Conservation (phyloP, 2,797 vertebrate species). For the Bradypodion pumilum region DNA sequence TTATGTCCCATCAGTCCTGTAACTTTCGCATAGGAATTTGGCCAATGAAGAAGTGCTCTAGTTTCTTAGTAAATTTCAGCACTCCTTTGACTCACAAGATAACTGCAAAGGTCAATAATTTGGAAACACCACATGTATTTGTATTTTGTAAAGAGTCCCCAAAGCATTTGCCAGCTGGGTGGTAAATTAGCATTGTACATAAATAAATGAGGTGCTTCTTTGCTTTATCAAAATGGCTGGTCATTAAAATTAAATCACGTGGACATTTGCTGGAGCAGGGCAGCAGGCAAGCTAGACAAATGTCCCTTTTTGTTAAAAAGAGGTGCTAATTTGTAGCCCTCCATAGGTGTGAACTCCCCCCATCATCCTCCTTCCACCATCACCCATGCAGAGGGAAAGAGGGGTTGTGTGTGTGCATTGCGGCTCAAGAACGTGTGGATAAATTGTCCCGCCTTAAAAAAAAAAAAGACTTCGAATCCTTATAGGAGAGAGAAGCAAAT, state of each 20-base stretch:
- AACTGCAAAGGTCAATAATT: not conserved
- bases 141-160: no score
- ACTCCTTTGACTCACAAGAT: not conserved
- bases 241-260: not conserved
- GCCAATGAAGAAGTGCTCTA: not conserved
- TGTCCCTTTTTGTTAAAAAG: not conserved
- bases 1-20: not conserved
- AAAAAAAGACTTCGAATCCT: not conserved
- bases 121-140: no score
- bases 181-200: no score
- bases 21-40: not conserved
- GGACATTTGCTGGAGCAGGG: not conserved
- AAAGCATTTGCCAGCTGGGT: no score
- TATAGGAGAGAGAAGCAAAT: not conserved
- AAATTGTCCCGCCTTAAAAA: not conserved
- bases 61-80: not conserved
- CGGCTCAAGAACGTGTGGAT: no score
- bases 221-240: not conserved
- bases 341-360: no score
- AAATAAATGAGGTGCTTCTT: not conserved
- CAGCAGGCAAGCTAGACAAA: not conserved
- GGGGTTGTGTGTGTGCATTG: no score
- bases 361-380: no score
- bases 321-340: not conserved
- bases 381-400: no score